Conservation (phyloP, 2,113 vertebrate species). For the Callipepla squamata region DNA sequence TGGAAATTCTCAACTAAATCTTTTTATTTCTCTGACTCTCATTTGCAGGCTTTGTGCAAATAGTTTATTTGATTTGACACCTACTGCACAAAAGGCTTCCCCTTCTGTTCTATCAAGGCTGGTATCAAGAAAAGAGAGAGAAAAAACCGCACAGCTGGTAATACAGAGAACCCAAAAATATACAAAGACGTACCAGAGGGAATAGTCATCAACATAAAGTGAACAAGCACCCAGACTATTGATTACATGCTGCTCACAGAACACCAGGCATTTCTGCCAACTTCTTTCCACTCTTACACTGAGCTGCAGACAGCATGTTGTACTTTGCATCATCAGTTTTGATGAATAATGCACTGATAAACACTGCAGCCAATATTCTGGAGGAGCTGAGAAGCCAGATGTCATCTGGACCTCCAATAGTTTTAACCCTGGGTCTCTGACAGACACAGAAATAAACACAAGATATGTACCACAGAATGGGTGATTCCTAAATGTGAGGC, state of each 20-base stretch:
- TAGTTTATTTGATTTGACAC: conserved; percentile 80
- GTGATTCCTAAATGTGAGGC: conserved; percentile 44
- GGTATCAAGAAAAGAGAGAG: conserved; percentile 71
- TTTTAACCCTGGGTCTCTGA: conserved; percentile 82
- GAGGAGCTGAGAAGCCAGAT: conserved; percentile 83
- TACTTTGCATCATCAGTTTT: conserved; percentile 87
- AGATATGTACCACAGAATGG: conserved; percentile 23
- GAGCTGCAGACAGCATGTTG: conserved; percentile 84
- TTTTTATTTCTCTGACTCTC: conserved; percentile 30
- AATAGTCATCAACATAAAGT: conserved; percentile 84
- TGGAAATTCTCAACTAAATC: conserved; percentile 56
- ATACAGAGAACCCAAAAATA: conserved; percentile 84
- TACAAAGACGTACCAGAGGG: conserved; percentile 81
- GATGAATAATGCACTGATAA: conserved; percentile 87
- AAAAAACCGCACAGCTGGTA: conserved; percentile 80
- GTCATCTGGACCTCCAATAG: conserved; percentile 83
- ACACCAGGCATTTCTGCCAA: conserved; percentile 83
- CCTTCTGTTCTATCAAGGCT: conserved; percentile 79
- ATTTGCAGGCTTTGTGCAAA: conserved; percentile 73
- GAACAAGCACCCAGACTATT: conserved; percentile 84
- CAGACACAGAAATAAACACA: conserved; percentile 71
- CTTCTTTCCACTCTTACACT: conserved; percentile 76
- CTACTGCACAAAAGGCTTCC: conserved; percentile 71
- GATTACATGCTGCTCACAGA: conserved; percentile 84
- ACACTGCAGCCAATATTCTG: conserved; percentile 82